These are phyloP conservation scores for Sus cebifrons DNA, from an alignment of 2,797 vertebrate genomes.

Conservation along the genomic window DNA sequence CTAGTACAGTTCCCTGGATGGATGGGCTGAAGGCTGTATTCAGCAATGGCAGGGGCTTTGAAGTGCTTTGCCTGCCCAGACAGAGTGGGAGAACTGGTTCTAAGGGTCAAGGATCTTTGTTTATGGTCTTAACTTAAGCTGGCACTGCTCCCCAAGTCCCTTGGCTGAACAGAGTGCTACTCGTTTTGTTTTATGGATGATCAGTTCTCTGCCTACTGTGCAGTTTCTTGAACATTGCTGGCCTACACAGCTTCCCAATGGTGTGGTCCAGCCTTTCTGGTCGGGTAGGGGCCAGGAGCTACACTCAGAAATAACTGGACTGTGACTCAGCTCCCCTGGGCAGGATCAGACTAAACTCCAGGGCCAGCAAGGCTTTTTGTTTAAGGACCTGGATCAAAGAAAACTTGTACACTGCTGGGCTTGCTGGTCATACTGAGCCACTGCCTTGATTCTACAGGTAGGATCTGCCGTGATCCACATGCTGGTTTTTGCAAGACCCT, in stretches of 20 bases:
- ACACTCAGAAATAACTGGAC: background rate
- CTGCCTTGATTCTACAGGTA: background rate
- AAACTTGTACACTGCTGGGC: background rate
- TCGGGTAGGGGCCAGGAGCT: background rate
- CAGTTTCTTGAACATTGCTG: background rate
- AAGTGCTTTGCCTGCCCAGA: background rate
- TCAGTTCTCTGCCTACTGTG: background rate
- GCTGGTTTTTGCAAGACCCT: background rate
- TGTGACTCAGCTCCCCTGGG: background rate
- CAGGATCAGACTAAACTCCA: background rate
- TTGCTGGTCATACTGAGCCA: background rate
- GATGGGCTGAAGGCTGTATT: background rate
- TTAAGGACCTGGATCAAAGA: background rate
- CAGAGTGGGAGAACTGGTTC: background rate
- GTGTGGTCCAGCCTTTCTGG: background rate
- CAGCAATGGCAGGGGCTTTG: background rate
- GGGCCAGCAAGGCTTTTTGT: background rate
- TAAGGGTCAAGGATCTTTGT: background rate
- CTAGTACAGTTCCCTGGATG: background rate
- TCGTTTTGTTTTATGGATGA: background rate
- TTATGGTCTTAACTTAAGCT: background rate
- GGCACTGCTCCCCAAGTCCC: background rate
- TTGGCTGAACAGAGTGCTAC: too few relatives aligned
- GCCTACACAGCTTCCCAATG: background rate
- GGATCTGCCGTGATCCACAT: background rate